Conservation (phyloP, 1,140 invertebrate genomes). For the Lordiphosa collinella region DNA sequence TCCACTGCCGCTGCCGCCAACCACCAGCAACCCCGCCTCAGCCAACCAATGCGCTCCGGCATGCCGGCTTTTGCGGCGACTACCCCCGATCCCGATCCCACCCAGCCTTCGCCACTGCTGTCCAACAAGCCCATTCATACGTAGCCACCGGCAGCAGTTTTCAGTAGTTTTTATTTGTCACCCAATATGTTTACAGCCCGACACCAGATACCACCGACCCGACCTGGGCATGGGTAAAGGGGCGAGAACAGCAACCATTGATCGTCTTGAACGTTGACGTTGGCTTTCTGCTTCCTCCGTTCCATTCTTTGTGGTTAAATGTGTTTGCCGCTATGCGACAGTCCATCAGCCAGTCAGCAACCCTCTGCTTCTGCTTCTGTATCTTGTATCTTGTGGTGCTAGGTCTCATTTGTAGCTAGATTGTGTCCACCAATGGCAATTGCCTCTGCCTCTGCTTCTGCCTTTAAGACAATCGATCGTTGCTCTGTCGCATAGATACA, state of each 20-base stretch:
- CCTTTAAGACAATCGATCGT: constrained; percentile 48
- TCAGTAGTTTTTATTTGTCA: constrained; percentile 79
- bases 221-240: constrained; percentile 5
- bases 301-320: constrained; percentile 76
- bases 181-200: constrained; percentile 76
- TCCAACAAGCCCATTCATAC: constrained; percentile 64
- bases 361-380: constrained; percentile 21
- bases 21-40: constrained; percentile 38
- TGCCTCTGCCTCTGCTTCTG: constrained; percentile 12
- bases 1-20: constrained; percentile 5
- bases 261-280: constrained; percentile 49
- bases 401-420: constrained; percentile 38
- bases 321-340: constrained; percentile 40
- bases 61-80: constrained; percentile 66
- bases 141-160: constrained; percentile 66
- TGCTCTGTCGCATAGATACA: constrained; percentile 57
- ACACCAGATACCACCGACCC: constrained; percentile 59
- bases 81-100: constrained; percentile 33
- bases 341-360: constrained; percentile 18
- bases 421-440: constrained; percentile 51
- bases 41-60: constrained; percentile 61
- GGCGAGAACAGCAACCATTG: constrained; percentile 50
- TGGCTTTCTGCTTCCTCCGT: constrained; percentile 66
- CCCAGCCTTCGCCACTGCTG: constrained; percentile 13
- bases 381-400: constrained; percentile 28